Base-by-base conservation (phyloP, 1,140 invertebrate genomes). In the Apis laboriosa region DNA sequence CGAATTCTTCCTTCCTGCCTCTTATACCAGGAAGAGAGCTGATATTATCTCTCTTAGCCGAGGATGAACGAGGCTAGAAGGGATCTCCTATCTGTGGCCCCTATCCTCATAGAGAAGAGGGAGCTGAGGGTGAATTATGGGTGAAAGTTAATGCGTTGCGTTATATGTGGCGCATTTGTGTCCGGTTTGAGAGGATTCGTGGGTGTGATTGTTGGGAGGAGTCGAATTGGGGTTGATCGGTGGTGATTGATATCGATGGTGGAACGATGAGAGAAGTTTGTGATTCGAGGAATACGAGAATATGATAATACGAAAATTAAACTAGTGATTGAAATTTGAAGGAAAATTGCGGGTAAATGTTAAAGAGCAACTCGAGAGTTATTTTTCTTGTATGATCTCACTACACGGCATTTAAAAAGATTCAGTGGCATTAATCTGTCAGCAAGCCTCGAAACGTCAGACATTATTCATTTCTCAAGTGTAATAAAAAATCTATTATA, bases 1-100 rank as follows among this genome's bases (percentile, higher is more conserved):
- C 89, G 80, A 75, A 67, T 84, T 51, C 75, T 73, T 81, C 58
- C 72, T 80, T 83, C 63, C 73, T 78, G 60, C 74, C 28, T 77
- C 63, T 77, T 77, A 51, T 74, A 66, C 51, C 73, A 75, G 72
- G 56, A 74, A 75, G 81, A 60, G 66, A 77, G 64, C 81, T 61
- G 55, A 83, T 80, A 86, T 87, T 83, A 86, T 87, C 76, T 53
- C 76, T 53, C 15, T 49, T 21, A 56, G 49, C 60, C 8, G n/a
- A 63, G 74, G 72, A 7, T 60, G 34, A 43, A 43, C 55, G 72
- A 53, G 58, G 17, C 24, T 21, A 11, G 24, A 12, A 51, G 43
- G 77, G 66, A 58, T 71, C 55, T 56, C 21, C 66, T 68, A 28
- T 77, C 76, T 58, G 49, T 15, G 61, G 56, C 70, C 55, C 60